A percentile compares a stretch with the other conserved stretches of the same genome.
Conservation (phyloP, 2,797 vertebrate species). For the Spea hammondii region DNA sequence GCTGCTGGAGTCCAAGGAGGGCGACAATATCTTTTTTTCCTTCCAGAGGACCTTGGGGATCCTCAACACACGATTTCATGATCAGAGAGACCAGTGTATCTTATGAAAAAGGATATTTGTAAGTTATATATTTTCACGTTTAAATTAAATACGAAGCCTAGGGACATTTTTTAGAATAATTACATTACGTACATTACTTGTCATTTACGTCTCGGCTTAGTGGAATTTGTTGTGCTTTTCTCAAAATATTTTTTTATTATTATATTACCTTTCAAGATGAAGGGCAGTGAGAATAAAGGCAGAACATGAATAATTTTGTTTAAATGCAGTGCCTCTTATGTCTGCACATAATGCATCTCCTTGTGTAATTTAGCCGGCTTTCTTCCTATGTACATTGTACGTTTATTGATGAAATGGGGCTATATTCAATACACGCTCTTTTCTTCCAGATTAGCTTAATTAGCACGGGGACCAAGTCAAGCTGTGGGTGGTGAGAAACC, state of each 20-base stretch:
- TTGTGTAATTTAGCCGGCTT: constrained; percentile 22
- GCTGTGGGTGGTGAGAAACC: constrained; percentile 32
- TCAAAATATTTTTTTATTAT: constrained; percentile 25
- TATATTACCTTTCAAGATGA: constrained; percentile 29
- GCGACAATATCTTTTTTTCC: constrained; percentile 32
- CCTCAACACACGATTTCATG: constrained; percentile 28
- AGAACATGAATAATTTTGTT: constrained; percentile 35
- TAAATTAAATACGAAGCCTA: constrained; percentile 45
- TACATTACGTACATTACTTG: constrained; percentile 45
- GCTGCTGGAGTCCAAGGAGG: constrained; percentile 35
- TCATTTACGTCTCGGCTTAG: constrained; percentile 40
- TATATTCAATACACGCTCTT: constrained; percentile 35
- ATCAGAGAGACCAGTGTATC: constrained; percentile 40
- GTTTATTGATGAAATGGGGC: constrained; percentile 35
- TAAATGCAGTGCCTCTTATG: constrained; percentile 26
- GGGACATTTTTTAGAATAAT: constrained; percentile 50
- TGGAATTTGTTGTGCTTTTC: constrained; percentile 33
- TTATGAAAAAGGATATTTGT: constrained; percentile 43
- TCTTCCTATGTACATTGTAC: constrained; percentile 31
- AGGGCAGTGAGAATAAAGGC: constrained; percentile 29
- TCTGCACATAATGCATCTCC: constrained; percentile 27
- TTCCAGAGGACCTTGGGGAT: constrained; percentile 38
- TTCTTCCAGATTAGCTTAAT: constrained; percentile 47
- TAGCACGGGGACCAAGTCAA: constrained; percentile 40
- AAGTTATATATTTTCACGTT: constrained; percentile 46